Evolutionary conservation across 2,888 invertebrate species (phyloP), one percentile per base, ranked within the genome.

Genomic region (Philhelius pedissequus): DNA sequence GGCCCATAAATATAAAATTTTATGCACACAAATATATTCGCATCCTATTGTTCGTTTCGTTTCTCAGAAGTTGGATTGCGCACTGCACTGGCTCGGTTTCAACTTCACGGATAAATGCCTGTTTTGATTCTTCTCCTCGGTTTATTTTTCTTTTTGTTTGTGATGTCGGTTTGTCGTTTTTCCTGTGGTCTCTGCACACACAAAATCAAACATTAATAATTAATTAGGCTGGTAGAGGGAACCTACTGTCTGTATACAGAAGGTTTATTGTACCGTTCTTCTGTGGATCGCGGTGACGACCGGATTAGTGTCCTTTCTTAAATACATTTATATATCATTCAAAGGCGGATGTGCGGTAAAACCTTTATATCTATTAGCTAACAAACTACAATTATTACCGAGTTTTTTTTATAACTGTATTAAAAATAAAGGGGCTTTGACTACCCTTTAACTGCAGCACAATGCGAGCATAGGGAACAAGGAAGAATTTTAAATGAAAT

Each of bases 161-260:
- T n/a, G n/a, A n/a, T n/a, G n/a, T 30, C 1, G 8, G 62, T 62
- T n/a, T 15, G n/a, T 20, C 13, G 30, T 64, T 45, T 8, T 48
- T 32, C 32, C 30, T 64, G 32, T 9, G 66, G 32, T 62, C 70
- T 76, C 40, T 71, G 52, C 27, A 70, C 58, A 70, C 38, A 79
- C 58, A 66, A 80, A 74, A 80, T 68, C 80, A 80, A 76, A 75
- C 80, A 84, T 84, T 84, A 84, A 80, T 84, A 80, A 80, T 84
- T 84, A 84, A 84, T 84, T 84, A 84, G 84, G 71, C 48, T 48
- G 45, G 60, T 38, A 56, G 35, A 68, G 52, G 27, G 64, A 69
- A 35, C 69, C 69, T 71, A 32, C 32, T 48, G 58, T 9, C 15
- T 13, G 11, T 32, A 13, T 13, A 50, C 45, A 66, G 56, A 27